Evolutionary conservation across 2,797 vertebrate genomes (phyloP).

Genomic region (Neopelma chrysocephalum): DNA sequence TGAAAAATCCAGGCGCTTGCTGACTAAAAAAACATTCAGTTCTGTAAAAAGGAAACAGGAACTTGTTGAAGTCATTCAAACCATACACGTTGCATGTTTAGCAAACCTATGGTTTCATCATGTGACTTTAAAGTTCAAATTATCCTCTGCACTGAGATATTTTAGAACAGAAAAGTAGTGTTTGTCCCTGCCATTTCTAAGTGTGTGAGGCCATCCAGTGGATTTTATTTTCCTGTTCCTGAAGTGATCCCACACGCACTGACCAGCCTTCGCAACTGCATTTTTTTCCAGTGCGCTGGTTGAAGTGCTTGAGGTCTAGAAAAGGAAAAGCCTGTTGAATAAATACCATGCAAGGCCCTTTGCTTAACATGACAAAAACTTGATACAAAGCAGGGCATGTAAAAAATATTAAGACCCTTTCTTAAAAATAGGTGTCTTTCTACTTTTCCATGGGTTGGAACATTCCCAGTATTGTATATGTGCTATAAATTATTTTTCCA

Average conservation of each 20-base stretch:
- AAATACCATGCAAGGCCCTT: not conserved
- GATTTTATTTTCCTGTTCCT: not conserved
- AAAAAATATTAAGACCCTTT: not conserved
- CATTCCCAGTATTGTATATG: not conserved
- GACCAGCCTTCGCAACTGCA: not conserved
- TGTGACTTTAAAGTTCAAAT: constrained; percentile 60
- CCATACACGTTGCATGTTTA: constrained; percentile 51
- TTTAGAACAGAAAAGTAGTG: constrained; percentile 59
- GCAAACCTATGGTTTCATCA: constrained; percentile 57
- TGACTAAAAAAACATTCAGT: not conserved
- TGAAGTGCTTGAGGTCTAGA: constrained; percentile 8
- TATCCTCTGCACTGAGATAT: constrained; percentile 22
- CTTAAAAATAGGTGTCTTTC: not conserved
- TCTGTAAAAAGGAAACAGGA: constrained; percentile 42
- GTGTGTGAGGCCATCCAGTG: constrained; percentile 59
- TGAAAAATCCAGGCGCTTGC: not conserved
- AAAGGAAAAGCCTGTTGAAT: constrained; percentile 15
- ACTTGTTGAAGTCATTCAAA: constrained; percentile 41
- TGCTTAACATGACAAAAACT: not conserved
- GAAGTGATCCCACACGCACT: not conserved
- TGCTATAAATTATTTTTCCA: not conserved
- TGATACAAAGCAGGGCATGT: not conserved
- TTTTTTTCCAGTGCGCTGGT: not conserved
- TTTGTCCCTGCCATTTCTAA: constrained; percentile 40
- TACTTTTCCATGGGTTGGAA: not conserved